Conservation (phyloP, 2,113 vertebrate species). For the Eclectus roratus region DNA sequence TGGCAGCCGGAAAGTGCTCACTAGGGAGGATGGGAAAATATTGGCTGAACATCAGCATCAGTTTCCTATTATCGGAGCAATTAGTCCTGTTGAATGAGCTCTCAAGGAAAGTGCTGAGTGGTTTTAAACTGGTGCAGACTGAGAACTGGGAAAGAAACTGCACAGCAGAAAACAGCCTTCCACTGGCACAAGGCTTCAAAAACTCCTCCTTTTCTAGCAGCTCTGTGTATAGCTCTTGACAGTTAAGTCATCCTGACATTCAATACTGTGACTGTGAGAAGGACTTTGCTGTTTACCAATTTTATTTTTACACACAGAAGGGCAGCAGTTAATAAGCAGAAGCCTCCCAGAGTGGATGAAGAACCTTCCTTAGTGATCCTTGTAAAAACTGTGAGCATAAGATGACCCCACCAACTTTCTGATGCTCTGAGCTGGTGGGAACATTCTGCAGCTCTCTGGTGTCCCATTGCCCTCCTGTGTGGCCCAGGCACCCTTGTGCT, state of each 20-base stretch:
- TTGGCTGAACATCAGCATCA: slow-evolving; percentile 53
- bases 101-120: slow-evolving; percentile 9
- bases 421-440: neutral
- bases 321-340: slow-evolving; percentile 34
- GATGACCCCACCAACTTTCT: neutral
- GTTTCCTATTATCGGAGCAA: slow-evolving; percentile 29
- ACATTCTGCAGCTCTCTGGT: neutral
- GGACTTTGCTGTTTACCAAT: neutral
- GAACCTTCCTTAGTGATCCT: neutral
- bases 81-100: slow-evolving; percentile 48
- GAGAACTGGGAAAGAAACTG: neutral
- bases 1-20: slow-evolving; percentile 25
- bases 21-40: slow-evolving; percentile 7
- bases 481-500: neutral
- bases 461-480: accelerated
- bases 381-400: neutral
- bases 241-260: neutral
- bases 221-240: neutral
- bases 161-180: neutral
- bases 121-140: neutral
- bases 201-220: neutral
- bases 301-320: neutral
- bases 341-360: neutral
- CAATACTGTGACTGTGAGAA: neutral
- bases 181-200: neutral